A percentile compares a stretch with the other conserved stretches of the same genome.
These are phyloP conservation scores for Ailurus styani DNA, from an alignment of 2,113 vertebrate species.

Conservation along the genomic window DNA sequence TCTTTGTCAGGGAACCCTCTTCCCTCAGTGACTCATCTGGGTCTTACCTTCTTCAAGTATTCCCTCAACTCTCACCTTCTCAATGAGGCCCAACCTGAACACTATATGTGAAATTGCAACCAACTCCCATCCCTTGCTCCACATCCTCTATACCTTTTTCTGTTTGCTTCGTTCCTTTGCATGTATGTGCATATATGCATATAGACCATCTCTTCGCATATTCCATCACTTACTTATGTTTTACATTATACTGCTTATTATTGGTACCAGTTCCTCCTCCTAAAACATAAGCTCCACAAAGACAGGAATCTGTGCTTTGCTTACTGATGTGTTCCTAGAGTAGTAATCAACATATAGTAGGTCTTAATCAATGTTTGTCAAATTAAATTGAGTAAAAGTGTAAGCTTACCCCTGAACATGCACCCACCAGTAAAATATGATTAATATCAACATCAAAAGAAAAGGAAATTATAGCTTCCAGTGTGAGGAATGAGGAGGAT, in stretches of 20 bases:
- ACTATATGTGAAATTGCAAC: neutral
- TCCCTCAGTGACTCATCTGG: neutral
- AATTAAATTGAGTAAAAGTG: neutral
- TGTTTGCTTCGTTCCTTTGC: neutral
- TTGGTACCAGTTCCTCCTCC: neutral
- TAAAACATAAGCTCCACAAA: neutral
- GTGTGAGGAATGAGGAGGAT: neutral
- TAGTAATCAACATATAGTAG: neutral
- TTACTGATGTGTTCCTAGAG: neutral
- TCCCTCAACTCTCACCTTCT: neutral
- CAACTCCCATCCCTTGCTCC: neutral
- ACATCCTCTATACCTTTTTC: neutral
- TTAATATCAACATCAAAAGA: neutral
- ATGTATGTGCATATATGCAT: neutral
- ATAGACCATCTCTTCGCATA: neutral
- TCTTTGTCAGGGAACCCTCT: neutral
- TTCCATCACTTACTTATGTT: neutral
- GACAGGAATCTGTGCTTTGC: neutral
- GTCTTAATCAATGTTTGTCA: neutral
- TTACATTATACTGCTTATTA: neutral
- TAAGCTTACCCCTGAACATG: neutral
- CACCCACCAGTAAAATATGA: neutral
- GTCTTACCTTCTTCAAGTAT: neutral
- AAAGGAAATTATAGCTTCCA: neutral
- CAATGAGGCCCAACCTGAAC: neutral